Evolutionary conservation across 2,888 invertebrate genomes (phyloP).

Genomic region (Isoperla grammatica): DNA sequence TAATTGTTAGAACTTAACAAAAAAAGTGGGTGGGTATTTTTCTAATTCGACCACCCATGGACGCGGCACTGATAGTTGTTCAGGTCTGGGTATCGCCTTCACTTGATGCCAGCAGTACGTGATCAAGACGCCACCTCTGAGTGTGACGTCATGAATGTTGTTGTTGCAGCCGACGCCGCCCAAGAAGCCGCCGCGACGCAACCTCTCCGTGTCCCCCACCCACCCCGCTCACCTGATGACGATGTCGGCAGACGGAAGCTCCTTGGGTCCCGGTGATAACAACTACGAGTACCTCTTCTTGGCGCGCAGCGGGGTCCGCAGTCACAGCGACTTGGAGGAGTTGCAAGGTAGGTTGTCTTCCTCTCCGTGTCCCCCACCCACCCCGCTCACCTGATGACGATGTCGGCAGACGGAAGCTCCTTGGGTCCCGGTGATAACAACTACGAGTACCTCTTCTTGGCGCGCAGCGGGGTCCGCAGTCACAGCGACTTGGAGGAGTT

Average conservation of each 20-base stretch:
- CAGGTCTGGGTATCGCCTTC: not conserved
- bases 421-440: slow-evolving; percentile 46
- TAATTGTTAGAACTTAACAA: too few relatives aligned
- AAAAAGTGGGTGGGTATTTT: too few relatives aligned
- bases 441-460: slow-evolving; percentile 59
- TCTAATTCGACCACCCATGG: too few relatives aligned
- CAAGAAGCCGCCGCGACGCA: slow-evolving; percentile 82
- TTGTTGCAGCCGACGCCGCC: slow-evolving; percentile 70
- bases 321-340: slow-evolving; percentile 66
- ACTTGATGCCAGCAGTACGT: not conserved
- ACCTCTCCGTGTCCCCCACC: slow-evolving; percentile 80
- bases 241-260: slow-evolving; percentile 49
- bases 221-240: slow-evolving; percentile 54
- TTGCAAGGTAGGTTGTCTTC: slow-evolving; percentile 42
- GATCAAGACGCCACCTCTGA: not conserved
- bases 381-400: slow-evolving; percentile 47
- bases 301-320: slow-evolving; percentile 60
- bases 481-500: slow-evolving; percentile 66
- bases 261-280: slow-evolving; percentile 44
- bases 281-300: slow-evolving; percentile 60
- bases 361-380: slow-evolving; percentile 83
- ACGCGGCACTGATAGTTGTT: too few relatives aligned
- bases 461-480: slow-evolving; percentile 61
- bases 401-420: slow-evolving; percentile 51
- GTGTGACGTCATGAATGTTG: not conserved